phyloP scores from a whole-genome alignment of 2,888 invertebrate species.

The Heteropelma amictum region DNA sequence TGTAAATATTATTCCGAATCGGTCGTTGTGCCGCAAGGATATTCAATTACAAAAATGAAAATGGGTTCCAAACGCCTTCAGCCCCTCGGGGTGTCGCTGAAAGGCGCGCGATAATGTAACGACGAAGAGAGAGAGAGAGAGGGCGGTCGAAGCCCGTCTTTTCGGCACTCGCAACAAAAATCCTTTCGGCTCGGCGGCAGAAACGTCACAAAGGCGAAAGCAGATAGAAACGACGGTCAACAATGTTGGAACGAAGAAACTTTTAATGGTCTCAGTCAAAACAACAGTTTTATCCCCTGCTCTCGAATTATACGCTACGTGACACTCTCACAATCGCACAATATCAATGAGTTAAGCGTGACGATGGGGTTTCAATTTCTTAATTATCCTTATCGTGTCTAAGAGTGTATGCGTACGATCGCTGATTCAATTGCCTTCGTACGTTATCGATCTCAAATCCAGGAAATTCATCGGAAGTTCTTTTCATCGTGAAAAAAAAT shows the following conservation, averaged over 20 bases:
- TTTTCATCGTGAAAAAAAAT: too few relatives aligned
- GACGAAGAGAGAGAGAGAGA: too few relatives aligned
- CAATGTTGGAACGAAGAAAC: slow-evolving; percentile 46
- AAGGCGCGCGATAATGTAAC: too few relatives aligned
- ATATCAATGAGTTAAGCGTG: slow-evolving; percentile 2
- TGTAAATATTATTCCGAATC: neutral
- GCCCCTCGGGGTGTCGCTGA: neutral
- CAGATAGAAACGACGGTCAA: slow-evolving; percentile 1
- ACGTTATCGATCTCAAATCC: too few relatives aligned
- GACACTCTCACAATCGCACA: slow-evolving; percentile 19
- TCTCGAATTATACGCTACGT: neutral
- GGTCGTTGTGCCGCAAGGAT: slow-evolving; percentile 1
- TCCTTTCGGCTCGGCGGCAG: slow-evolving; percentile 28
- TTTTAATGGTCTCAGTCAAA: slow-evolving; percentile 53
- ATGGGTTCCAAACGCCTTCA: neutral
- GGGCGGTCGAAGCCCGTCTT: neutral
- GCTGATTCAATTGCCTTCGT: neutral
- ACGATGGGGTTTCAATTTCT: slow-evolving; percentile 24
- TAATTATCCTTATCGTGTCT: neutral
- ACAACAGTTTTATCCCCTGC: slow-evolving; percentile 28
- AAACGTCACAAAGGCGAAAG: slow-evolving; percentile 20
- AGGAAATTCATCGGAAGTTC: too few relatives aligned
- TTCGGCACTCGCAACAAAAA: neutral
- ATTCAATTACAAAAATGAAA: slow-evolving; percentile 23
- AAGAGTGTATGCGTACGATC: neutral